Base-by-base conservation (phyloP, 2,888 invertebrate species). In the Torymus texanus region DNA sequence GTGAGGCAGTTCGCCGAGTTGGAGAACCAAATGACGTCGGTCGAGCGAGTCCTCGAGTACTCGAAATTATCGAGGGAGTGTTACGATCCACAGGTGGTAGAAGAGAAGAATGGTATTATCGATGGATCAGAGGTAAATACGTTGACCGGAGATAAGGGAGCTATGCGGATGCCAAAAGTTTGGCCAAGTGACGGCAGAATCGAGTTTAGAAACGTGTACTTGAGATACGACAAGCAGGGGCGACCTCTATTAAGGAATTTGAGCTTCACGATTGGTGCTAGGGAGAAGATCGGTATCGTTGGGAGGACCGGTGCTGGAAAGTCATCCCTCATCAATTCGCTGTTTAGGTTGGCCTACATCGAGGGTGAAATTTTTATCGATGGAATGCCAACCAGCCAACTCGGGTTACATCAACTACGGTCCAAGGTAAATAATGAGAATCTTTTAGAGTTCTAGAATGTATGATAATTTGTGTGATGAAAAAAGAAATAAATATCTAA, bases 11-110 rank as follows among this genome's bases (percentile, higher is more conserved):
- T 94, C 65, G 94, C 94, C 0, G 94, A 95, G 87, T 84, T 93
- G 50, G 93, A 93, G 84, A 93, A 92, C 83, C 91, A 92, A 81
- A 92, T 93, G 92, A 93, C 92, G 0, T 92, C 93, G 0, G 94
- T 95, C 0, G 97, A 97, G 88, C 92, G 97, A 83, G 94, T 83
- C 2, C 85, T 96, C 11, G 97, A 97, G 86, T 98, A 82, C 12
- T 74, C 80, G 12, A 73, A 41, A 12, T 18, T 81, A 16, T 50
- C 77, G 4, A 29, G 56, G 2, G 79, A 81, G 14, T 29, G 50
- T 12, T 63, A 62, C 12, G 14, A 63, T 5, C 41, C 2, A n/a
- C 21, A n/a, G 18, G 85, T 93, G 94, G 87, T 84, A 93, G 56
- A 92, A 92, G 84, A 93, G 92, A 41, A 41, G 10, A 8, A 41